Conservation (phyloP, 2,113 vertebrate genomes). For the Microcebus tavaratra region DNA sequence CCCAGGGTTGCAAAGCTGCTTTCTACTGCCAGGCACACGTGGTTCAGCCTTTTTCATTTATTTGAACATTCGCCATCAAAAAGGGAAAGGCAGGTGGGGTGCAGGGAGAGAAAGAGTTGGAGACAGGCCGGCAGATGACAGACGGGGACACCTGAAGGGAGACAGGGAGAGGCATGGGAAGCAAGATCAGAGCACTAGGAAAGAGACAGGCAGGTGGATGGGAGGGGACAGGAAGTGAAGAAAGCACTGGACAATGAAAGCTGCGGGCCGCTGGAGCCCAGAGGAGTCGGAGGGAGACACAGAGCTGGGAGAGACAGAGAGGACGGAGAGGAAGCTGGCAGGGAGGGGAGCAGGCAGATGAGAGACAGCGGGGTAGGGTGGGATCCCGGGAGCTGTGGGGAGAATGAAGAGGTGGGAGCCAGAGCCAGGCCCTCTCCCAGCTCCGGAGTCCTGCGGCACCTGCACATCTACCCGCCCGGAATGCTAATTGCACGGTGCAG, state of each 20-base stretch:
- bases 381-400: background rate
- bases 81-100: background rate
- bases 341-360: background rate
- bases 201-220: background rate
- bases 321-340: background rate
- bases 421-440: background rate
- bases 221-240: background rate
- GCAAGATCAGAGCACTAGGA: background rate
- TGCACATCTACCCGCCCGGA: background rate
- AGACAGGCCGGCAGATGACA: background rate
- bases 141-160: background rate
- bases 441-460: background rate
- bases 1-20: slow-evolving; percentile 11
- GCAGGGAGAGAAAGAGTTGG: background rate
- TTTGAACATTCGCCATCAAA: slow-evolving; percentile 63
- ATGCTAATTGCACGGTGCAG: slow-evolving; percentile 59
- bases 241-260: background rate
- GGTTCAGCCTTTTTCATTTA: slow-evolving; percentile 52
- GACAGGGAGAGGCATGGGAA: background rate
- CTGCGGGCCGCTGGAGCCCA: background rate
- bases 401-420: background rate
- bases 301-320: background rate
- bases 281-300: background rate
- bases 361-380: too few species aligned
- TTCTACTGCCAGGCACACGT: background rate